phyloP scores from a whole-genome alignment of 1,140 invertebrate genomes.

The Schmidtea mediterranea region DNA sequence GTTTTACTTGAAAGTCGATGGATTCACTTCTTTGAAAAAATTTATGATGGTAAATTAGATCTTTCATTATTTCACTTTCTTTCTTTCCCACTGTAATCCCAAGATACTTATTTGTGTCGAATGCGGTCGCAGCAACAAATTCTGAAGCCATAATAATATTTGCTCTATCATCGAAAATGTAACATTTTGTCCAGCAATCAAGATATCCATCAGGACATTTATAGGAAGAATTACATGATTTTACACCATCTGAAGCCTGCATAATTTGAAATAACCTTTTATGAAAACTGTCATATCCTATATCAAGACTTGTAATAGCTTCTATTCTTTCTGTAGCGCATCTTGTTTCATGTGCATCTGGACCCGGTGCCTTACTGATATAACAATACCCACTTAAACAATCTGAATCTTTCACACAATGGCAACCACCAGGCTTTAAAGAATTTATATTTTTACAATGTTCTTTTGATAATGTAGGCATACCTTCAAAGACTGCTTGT shows the following conservation, averaged over 20 bases:
- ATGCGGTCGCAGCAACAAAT: conserved; percentile 20
- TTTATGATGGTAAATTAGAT: conserved; percentile 26
- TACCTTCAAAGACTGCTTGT: conserved; percentile 28
- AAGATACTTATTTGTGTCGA: conserved; percentile 24
- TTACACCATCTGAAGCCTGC: conserved; percentile 22
- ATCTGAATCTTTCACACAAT: conserved; percentile 16
- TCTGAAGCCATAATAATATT: conserved; percentile 26
- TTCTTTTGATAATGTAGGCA: conserved; percentile 16
- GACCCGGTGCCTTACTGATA: conserved; percentile 18
- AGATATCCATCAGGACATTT: conserved; percentile 21
- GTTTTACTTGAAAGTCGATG: conserved; percentile 18
- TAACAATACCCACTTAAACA: conserved; percentile 22
- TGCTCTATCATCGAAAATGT: conserved; percentile 26
- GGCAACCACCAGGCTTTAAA: conserved; percentile 22
- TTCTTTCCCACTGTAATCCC: conserved; percentile 24
- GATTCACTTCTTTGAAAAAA: conserved; percentile 22
- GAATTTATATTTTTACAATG: conserved; percentile 17
- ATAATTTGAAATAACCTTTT: conserved; percentile 24
- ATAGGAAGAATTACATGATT: conserved; percentile 23
- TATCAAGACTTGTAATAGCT: conserved; percentile 27
- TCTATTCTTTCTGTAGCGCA: conserved; percentile 29
- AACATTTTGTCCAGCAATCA: conserved; percentile 25
- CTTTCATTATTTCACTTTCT: conserved; percentile 29
- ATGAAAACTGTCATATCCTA: conserved; percentile 28
- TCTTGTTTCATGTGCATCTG: conserved; percentile 16